Evolutionary conservation across 2,888 invertebrate genomes (phyloP), one percentile per base, ranked within the genome.

Genomic region (Oscheius sp.): DNA sequence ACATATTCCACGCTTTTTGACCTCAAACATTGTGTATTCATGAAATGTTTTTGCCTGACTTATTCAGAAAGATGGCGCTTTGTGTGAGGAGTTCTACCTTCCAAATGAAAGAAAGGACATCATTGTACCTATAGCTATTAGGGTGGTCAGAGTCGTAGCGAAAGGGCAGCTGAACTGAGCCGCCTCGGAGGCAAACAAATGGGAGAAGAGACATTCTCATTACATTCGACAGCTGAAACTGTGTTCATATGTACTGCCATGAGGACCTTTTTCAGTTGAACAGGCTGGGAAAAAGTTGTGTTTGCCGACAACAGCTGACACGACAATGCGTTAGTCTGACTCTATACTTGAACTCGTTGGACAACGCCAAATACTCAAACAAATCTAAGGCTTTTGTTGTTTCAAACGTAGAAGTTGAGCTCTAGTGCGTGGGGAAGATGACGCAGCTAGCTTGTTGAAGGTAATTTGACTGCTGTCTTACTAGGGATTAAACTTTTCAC

Each of bases 161-260:
- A 44, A 59, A 59, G 59, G 44, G 59, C 59, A 44, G 59, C 41
- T 59, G 59, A 59, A 59, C 44, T 59, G 59, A 59, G 59, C 59
- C 24, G n/a, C 33, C 24, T 44, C 28, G 41, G 44, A 26, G 59
- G 59, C 59, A 59, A 59, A 59, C 59, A 59, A 59, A 59, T 41
- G 59, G 41, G 44, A 44, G 41, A 59, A 44, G 59, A 41, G 59
- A 38, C 59, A 41, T 26, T 54, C 44, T n/a, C 59, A 59, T 59
- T 59, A 59, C 44, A 20, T 41, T 41, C 5, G 41, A 41, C 41
- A n/a, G n/a, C n/a, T 50, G 50, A 24, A 50, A 30, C 28, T 17
- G 50, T 50, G 50, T 17, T 26, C 50, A 2, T n/a, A 50, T 50
- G 26, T 22, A 30, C 17, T 22, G 50, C 28, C 50, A 26, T 9